phyloP scores from a whole-genome alignment of 2,113 vertebrate genomes.

The Acrocephalus arundinaceus region DNA sequence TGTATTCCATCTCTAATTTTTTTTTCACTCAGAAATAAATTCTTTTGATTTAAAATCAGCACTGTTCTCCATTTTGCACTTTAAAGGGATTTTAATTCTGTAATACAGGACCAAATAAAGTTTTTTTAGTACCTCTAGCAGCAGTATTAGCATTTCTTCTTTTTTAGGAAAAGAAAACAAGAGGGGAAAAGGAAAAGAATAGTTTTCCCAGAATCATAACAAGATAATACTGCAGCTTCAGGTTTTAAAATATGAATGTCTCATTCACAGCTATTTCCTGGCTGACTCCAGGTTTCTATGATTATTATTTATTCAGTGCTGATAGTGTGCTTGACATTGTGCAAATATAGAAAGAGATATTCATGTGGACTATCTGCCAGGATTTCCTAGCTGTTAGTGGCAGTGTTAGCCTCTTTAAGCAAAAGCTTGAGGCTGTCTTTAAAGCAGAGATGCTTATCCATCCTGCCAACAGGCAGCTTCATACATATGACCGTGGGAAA shows the following conservation, averaged over 20 bases:
- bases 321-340: slow-evolving; percentile 52
- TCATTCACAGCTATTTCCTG: slow-evolving; percentile 45
- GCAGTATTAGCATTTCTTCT: neutral
- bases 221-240: slow-evolving; percentile 18
- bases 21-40: neutral
- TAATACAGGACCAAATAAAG: neutral
- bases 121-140: neutral
- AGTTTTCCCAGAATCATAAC: neutral
- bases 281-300: slow-evolving; percentile 45
- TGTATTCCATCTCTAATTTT: neutral
- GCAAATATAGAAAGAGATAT: slow-evolving; percentile 49
- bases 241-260: slow-evolving; percentile 34
- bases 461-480: slow-evolving; percentile 25
- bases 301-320: slow-evolving; percentile 63
- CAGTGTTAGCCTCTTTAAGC: slow-evolving; percentile 53
- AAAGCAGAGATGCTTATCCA: neutral
- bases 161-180: neutral
- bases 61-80: neutral
- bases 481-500: neutral
- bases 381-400: slow-evolving; percentile 50
- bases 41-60: neutral
- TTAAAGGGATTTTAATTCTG: neutral
- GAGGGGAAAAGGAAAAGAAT: neutral
- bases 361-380: slow-evolving; percentile 54
- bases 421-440: slow-evolving; percentile 56